Percentiles rank a stretch among this genome's conserved stretches.
phyloP scores from a whole-genome alignment of 2,888 invertebrate genomes.

The Cistogaster globosa region DNA sequence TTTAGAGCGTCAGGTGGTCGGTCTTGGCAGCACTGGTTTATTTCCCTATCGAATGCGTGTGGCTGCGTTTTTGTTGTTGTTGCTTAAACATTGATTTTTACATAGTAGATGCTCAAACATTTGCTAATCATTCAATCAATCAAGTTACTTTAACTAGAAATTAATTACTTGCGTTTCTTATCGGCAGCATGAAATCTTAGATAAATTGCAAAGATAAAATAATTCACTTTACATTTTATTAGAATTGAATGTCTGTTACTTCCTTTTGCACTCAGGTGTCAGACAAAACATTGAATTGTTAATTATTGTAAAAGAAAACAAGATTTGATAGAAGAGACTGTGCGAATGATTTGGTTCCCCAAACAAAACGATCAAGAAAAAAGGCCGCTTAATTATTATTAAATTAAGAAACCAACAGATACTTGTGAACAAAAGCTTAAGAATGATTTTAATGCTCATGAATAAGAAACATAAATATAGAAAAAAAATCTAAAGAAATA shows the following conservation, averaged over 20 bases:
- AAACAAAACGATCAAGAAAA: too few relatives aligned
- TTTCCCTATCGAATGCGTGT: not conserved
- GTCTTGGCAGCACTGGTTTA: conserved; percentile 15
- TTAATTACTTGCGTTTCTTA: conserved; percentile 44
- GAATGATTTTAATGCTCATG: too few relatives aligned
- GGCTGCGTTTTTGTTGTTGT: not conserved
- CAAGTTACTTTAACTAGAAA: conserved; percentile 49
- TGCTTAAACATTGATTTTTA: not conserved
- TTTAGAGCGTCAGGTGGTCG: conserved; percentile 16
- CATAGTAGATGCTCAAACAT: conserved; percentile 42
- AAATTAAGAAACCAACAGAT: not conserved
- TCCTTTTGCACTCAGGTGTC: conserved; percentile 1
- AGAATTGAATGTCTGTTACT: not conserved
- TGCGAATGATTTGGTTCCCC: too few relatives aligned
- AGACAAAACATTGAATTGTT: conserved; percentile 37
- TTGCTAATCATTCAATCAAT: conserved; percentile 69
- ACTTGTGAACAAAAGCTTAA: too few relatives aligned
- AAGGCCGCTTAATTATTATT: not conserved
- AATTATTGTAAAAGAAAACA: conserved; percentile 39
- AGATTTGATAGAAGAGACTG: not conserved
- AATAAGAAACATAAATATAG: too few relatives aligned
- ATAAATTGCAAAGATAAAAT: conserved; percentile 68
- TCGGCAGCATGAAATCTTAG: conserved; percentile 48
- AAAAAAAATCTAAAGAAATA: too few relatives aligned
- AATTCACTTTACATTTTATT: conserved; percentile 27